Base-by-base conservation (phyloP, 2,888 invertebrate species). In the Caenorhabditis sp. region DNA sequence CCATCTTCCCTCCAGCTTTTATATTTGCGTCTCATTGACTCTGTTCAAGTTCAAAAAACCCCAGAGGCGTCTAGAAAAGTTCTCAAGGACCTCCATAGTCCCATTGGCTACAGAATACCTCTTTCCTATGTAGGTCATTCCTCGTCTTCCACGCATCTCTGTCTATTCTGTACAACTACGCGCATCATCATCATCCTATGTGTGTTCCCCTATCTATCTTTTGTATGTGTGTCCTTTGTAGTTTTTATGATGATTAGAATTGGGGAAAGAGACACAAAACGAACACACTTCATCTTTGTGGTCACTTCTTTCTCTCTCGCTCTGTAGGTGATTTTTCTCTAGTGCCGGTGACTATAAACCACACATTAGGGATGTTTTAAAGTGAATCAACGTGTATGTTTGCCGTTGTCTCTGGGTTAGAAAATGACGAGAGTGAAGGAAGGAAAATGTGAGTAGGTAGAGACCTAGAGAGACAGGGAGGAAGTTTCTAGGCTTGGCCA, bases 211-310 rank as follows among this genome's bases (percentile, higher is more conserved):
- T 35, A 35, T 8, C 5, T 16, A 44, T 44, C 58, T 28, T 26
- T n/a, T 44, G 6, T 44, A 10, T 5, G 7, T 63, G 63, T 63
- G 63, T 63, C 44, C 63, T 63, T 63, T 63, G 63, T 63, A 63
- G 63, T 63, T 63, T 44, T 63, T 63, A 44, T 63, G 63, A 63
- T 63, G 44, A 61, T 61, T 41, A 19, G 38, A 61, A 4, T 26
- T 2, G 5, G 7, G 24, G 24, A 14, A 35, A 24, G 24, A 41
- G 6, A 61, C 41, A 61, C 44, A 63, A 8, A 47, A 63, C 44
- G 63, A 63, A 63, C 63, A 63, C 63, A 63, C 41, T 24, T 41
- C 24, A 2, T 12, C n/a, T 63, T 28, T 28, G 14, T 47, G 4
- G 38, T 22, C 28, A 31, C 41, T 63, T 44, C 24, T 44, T 14